These are phyloP conservation scores for Oxyteleia sp. DNA, from an alignment of 2,888 invertebrate genomes.

Conservation along the genomic window DNA sequence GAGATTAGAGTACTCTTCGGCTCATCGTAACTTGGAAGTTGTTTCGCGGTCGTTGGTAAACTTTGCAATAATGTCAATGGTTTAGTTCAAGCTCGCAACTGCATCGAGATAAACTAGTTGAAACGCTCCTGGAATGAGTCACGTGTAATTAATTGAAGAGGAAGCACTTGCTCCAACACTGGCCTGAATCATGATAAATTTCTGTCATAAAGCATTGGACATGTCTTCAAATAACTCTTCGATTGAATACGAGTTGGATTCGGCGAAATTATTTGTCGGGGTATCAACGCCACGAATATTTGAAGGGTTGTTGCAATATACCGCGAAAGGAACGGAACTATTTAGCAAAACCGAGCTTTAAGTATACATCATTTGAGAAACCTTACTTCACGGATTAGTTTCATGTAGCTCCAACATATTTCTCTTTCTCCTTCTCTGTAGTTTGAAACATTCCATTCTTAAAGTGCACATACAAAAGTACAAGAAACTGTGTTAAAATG, in stretches of 20 bases:
- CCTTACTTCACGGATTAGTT: constrained; percentile 43
- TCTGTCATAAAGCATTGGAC: constrained; percentile 8
- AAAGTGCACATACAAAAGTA: constrained; percentile 40
- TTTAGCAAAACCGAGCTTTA: constrained; percentile 15
- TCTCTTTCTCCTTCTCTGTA: constrained; percentile 39
- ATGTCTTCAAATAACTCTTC: constrained; percentile 20
- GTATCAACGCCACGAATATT: background rate
- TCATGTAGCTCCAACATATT: constrained; percentile 42
- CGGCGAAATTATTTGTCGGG: constrained; percentile 1
- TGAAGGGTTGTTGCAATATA: background rate
- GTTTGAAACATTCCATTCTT: constrained; percentile 44
- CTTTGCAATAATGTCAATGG: constrained; percentile 71
- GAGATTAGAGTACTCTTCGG: constrained; percentile 74
- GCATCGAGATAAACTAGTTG: constrained; percentile 68
- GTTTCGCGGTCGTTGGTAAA: constrained; percentile 68
- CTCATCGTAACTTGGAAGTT: constrained; percentile 66
- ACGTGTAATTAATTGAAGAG: constrained; percentile 70
- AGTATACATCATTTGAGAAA: constrained; percentile 28
- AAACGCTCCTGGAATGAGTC: constrained; percentile 52
- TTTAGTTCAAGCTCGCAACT: constrained; percentile 63
- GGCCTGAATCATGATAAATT: constrained; percentile 34
- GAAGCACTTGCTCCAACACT: constrained; percentile 59
- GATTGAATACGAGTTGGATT: constrained; percentile 13
- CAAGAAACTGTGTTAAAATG: constrained; percentile 30
- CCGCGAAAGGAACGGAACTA: constrained; percentile 12